Evolutionary conservation across 1,140 invertebrate species (phyloP).

Genomic region (Drosophila cardini): DNA sequence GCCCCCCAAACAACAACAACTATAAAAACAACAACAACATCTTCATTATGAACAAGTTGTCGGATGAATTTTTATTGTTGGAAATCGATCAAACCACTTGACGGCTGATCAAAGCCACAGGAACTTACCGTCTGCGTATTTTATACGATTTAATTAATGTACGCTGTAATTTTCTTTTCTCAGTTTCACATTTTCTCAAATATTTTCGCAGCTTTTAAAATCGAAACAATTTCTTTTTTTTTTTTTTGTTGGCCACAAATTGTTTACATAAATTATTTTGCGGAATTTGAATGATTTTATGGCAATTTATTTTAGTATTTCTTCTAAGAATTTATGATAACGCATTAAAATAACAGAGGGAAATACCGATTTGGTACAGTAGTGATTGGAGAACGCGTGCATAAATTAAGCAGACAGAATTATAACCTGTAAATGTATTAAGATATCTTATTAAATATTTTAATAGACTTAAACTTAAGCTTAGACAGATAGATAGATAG

Average conservation of each 20-base stretch:
- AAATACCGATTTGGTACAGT: not conserved
- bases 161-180: conserved; percentile 30
- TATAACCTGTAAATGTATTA: not conserved
- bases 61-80: conserved; percentile 77
- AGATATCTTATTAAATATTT: not conserved
- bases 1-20: conserved; percentile 68
- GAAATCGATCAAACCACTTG: conserved; percentile 78
- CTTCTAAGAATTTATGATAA: conserved; percentile 7
- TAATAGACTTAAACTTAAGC: not conserved
- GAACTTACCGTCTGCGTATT: conserved; percentile 58
- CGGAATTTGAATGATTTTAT: conserved; percentile 11
- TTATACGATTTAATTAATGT: conserved; percentile 72
- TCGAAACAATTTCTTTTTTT: not conserved
- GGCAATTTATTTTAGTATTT: conserved; percentile 5
- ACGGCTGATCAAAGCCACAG: conserved; percentile 74
- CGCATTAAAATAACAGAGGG: not conserved
- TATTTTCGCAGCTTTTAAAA: conserved; percentile 36
- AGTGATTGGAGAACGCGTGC: not conserved
- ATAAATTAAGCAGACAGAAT: not conserved
- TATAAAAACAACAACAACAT: conserved; percentile 58
- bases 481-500: no score
- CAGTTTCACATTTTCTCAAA: conserved; percentile 9
- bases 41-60: conserved; percentile 78
- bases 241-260: not conserved
- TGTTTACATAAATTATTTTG: conserved; percentile 27